A percentile compares a stretch with the other conserved stretches of the same genome.
phyloP scores from a whole-genome alignment of 2,888 invertebrate genomes.

The Leucophenga montana region DNA sequence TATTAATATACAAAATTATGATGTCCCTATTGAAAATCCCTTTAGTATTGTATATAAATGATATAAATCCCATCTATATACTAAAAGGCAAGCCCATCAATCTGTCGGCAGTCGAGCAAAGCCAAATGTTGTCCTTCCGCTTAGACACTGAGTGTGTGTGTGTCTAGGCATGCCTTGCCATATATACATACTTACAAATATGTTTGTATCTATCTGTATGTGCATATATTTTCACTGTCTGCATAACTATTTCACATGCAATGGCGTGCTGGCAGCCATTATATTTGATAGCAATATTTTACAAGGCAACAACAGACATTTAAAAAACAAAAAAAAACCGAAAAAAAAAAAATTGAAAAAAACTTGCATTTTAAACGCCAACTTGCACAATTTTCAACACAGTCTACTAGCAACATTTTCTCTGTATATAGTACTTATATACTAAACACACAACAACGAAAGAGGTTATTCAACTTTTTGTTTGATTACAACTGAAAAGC shows the following conservation, averaged over 20 bases:
- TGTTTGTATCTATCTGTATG: neutral
- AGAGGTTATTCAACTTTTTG: slow-evolving; percentile 39
- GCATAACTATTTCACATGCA: slow-evolving; percentile 2
- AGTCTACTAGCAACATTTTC: slow-evolving; percentile 4
- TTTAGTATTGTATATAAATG: neutral
- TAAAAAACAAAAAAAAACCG: neutral
- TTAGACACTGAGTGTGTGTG: neutral
- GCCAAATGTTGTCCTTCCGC: slow-evolving; percentile 16
- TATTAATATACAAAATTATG: too few species aligned
- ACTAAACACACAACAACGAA: neutral
- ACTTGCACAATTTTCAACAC: slow-evolving; percentile 24
- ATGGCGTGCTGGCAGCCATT: slow-evolving; percentile 1
- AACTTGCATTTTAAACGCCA: slow-evolving; percentile 2
- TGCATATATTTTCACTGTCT: slow-evolving; percentile 3
- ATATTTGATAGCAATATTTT: too few species aligned
- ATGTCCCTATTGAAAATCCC: too few species aligned
- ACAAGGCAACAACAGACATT: neutral
- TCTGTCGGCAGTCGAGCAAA: slow-evolving; percentile 21
- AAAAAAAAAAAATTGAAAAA: neutral
- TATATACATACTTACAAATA: neutral
- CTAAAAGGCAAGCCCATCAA: slow-evolving; percentile 5
- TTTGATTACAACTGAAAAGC: slow-evolving; percentile 17
- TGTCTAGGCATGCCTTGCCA: neutral
- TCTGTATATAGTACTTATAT: neutral
- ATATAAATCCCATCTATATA: neutral